Conservation (phyloP, 2,797 vertebrate species). For the Geotrypetes seraphini region DNA sequence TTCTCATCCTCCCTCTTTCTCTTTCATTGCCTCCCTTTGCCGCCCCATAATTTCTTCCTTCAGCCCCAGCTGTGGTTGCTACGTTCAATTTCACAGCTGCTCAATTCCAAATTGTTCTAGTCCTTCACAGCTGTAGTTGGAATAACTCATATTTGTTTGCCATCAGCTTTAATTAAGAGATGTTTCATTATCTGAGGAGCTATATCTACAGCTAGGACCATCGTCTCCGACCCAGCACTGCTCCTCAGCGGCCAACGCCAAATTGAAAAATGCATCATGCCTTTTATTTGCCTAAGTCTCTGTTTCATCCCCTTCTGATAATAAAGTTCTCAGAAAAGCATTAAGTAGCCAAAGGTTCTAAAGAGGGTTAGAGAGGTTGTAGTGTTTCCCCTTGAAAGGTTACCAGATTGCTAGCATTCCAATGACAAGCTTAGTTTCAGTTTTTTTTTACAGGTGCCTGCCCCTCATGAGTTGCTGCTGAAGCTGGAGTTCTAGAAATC, state of each 20-base stretch:
- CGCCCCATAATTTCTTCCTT: too few relatives aligned
- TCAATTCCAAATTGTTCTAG: constrained; percentile 33
- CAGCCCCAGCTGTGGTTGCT: constrained; percentile 42
- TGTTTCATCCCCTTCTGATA: too few relatives aligned
- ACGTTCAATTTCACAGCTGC: constrained; percentile 47
- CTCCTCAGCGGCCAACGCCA: accelerated
- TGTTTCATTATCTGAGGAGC: constrained; percentile 25
- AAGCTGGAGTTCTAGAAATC: constrained; percentile 33
- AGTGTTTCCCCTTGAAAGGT: background rate
- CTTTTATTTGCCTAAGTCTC: background rate
- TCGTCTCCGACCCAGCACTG: background rate
- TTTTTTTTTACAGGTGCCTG: too few relatives aligned
- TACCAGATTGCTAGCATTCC: too few relatives aligned
- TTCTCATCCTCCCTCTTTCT: too few relatives aligned
- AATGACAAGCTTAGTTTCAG: too few relatives aligned
- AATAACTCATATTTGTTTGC: constrained; percentile 29
- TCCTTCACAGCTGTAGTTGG: constrained; percentile 31
- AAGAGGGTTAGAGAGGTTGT: too few relatives aligned
- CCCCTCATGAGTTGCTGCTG: background rate
- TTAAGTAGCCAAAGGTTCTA: background rate
- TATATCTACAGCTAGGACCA: constrained; percentile 9
- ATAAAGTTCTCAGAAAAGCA: background rate
- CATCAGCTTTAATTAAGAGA: constrained; percentile 46
- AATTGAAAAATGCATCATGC: background rate
- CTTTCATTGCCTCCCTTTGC: too few relatives aligned